Evolutionary conservation across 2,797 vertebrate species (phyloP), one percentile per base, ranked within the genome.

Genomic region (Rhinatrema bivittatum): DNA sequence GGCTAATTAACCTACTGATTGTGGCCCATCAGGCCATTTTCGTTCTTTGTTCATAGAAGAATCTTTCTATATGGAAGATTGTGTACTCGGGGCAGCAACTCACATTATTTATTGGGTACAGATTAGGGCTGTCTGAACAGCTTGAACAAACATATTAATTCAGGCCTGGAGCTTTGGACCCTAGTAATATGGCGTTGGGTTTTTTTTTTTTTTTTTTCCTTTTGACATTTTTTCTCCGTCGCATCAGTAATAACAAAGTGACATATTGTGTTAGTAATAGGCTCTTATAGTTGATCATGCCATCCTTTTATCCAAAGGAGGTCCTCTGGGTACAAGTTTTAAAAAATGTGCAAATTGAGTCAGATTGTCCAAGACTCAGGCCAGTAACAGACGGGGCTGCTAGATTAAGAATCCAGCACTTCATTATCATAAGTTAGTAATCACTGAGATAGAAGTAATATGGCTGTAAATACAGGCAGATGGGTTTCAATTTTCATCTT

Each of bases 1-100:
- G 54, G 40, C 49, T 50, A 57, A 65, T 21, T 48, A 32, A 10
- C 62, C 68, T 59, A 32, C 44, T 65, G 33, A 30, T 11, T 26
- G 41, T 48, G 32, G 25, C 18, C 39, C 51, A 20, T 46, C 47
- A 25, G 27, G 22, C 36, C 37, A 38, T 39, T 65, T 21, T 46
- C 20, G 36, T 63, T 64, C 53, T 37, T 44, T 35, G 26, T 29
- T 43, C 20, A 17, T 42, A 34, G 42, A 50, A 50, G 42, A 50
- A 43, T 50, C 42, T 22, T 36, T 37, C 50, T 50, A 47, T 47
- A 47, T 33, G 29, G 29, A 38, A 32, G 19, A 14, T 8, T 33
- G 25, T 29, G 50, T 47, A 50, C 47, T 47, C 50, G 47, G 35
- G 47, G 47, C 34, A 43, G 28, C 23, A 24, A 43, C 37, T 29